phyloP scores from a whole-genome alignment of 2,888 invertebrate species.

The Norana najaformis region DNA sequence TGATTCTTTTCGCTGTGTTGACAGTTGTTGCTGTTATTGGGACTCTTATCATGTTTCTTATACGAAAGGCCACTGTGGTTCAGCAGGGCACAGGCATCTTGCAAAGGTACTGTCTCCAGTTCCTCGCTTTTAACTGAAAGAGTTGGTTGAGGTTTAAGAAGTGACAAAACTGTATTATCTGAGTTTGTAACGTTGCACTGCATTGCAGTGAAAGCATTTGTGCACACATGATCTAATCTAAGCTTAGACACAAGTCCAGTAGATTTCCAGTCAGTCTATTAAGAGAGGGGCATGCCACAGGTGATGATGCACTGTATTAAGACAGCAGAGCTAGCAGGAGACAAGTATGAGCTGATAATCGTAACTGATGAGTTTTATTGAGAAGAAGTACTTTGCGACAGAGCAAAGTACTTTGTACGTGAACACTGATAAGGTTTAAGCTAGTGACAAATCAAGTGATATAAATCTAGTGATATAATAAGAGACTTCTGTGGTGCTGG shows the following conservation, averaged over 20 bases:
- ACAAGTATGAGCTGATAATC: background rate
- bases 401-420: too few species aligned
- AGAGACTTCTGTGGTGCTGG: too few species aligned
- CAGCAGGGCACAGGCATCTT: background rate
- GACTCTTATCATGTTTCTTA: conserved; percentile 61
- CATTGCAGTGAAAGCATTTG: background rate
- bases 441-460: too few species aligned
- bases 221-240: background rate
- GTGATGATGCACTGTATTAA: background rate
- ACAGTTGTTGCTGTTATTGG: conserved; percentile 73
- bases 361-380: background rate
- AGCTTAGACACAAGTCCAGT: background rate
- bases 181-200: background rate
- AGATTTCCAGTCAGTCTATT: too few species aligned
- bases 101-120: conserved; percentile 1
- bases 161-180: background rate
- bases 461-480: too few species aligned
- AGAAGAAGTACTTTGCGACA: background rate
- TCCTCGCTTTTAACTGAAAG: background rate
- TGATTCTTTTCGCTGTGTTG: conserved; percentile 80
- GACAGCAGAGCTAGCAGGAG: background rate
- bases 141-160: background rate
- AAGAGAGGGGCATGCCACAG: too few species aligned
- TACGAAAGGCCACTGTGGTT: conserved; percentile 48
- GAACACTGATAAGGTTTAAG: too few species aligned